Evolutionary conservation across 2,113 vertebrate genomes (phyloP).

Genomic region (Microtus oregoni): DNA sequence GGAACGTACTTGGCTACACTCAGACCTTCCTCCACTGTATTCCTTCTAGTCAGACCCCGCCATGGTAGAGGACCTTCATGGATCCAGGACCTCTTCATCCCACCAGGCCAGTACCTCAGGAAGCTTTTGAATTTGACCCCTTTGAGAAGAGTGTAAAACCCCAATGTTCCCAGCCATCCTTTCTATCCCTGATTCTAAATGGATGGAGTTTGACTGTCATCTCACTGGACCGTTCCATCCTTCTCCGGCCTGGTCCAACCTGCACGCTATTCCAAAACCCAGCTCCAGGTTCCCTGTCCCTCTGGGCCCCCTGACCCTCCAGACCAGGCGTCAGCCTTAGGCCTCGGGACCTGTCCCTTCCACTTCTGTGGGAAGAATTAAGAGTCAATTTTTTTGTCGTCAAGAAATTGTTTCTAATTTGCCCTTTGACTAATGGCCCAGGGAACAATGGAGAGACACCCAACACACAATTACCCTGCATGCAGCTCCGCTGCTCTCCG

Average conservation of each 20-base stretch:
- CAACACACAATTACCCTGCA: slow-evolving; percentile 6
- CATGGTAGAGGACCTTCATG: background rate
- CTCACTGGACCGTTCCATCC: background rate
- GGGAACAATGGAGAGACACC: slow-evolving; percentile 67
- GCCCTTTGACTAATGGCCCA: slow-evolving; percentile 41
- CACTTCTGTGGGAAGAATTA: background rate
- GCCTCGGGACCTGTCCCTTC: background rate
- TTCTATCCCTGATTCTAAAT: background rate
- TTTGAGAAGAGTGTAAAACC: background rate
- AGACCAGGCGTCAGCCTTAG: background rate
- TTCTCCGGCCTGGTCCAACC: background rate
- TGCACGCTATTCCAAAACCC: background rate
- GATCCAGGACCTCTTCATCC: background rate
- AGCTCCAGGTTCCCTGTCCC: background rate
- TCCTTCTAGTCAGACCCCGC: too few relatives aligned
- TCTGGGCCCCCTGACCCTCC: background rate
- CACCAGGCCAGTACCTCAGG: background rate
- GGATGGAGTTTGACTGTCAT: background rate
- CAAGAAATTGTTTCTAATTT: slow-evolving; percentile 76
- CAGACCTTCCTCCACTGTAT: too few relatives aligned
- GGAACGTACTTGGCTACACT: rapidly evolving
- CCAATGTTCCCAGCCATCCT: too few relatives aligned
- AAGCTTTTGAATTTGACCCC: background rate
- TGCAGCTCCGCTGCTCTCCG: rapidly evolving
- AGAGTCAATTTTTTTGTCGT: slow-evolving; percentile 72